Conservation (phyloP, 92 coral and sea anemone species). For the Zoanthus gigantus region DNA sequence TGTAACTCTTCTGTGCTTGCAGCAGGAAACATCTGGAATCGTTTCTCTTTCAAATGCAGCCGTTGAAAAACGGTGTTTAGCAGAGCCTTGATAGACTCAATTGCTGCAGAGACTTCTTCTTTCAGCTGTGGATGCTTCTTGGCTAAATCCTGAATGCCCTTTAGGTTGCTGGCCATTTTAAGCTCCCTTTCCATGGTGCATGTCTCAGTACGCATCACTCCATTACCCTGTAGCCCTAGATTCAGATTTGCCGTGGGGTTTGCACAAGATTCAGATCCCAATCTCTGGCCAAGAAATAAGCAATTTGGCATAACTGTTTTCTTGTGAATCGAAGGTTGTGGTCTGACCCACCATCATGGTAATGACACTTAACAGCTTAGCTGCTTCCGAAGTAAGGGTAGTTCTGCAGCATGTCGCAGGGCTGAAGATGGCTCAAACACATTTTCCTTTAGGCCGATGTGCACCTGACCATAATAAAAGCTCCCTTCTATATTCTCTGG, state of each 20-base stretch:
- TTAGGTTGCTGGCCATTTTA: conserved; percentile 55
- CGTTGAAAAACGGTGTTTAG: conserved; percentile 59
- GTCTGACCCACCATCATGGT: not conserved
- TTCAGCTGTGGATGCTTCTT: conserved; percentile 38
- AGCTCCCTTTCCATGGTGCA: conserved; percentile 51
- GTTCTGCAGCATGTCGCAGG: conserved; percentile 65
- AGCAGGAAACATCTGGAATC: conserved; percentile 26
- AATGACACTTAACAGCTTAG: conserved; percentile 46
- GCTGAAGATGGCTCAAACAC: conserved; percentile 51
- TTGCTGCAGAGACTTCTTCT: conserved; percentile 57
- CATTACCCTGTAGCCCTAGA: conserved; percentile 35
- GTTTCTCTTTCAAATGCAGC: conserved; percentile 55
- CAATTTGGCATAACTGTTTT: conserved; percentile 13
- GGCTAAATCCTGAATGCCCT: conserved; percentile 51
- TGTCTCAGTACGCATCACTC: conserved; percentile 26
- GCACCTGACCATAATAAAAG: conserved; percentile 38
- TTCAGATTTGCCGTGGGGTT: conserved; percentile 52
- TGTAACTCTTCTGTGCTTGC: conserved; percentile 42
- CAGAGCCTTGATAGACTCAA: conserved; percentile 62
- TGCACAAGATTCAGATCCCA: conserved; percentile 54
- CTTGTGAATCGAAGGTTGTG: conserved; percentile 41
- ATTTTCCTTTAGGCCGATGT: too few relatives aligned
- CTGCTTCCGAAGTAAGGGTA: not conserved
- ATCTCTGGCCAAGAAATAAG: conserved; percentile 52
- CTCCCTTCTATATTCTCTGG: conserved; percentile 59